Percentiles rank a stretch among this genome's conserved stretches.
Evolutionary conservation across 2,797 vertebrate species (phyloP).

Genomic region (Pelodytes ibericus): DNA sequence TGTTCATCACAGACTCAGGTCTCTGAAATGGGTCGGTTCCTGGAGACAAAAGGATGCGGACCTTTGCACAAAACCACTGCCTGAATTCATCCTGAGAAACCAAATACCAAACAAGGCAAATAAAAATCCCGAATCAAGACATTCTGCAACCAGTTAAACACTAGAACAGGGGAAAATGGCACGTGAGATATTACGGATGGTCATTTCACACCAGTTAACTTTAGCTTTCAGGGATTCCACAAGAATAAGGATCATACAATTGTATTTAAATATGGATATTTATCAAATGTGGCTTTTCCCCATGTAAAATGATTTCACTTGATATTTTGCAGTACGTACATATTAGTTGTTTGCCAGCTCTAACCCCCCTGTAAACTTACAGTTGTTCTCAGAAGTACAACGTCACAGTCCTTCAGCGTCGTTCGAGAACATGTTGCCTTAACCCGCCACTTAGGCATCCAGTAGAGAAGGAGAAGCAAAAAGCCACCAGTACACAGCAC

Average conservation of each 20-base stretch:
- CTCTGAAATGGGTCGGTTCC: conserved; percentile 80
- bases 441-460: conserved; percentile 98
- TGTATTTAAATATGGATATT: too few species aligned
- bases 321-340: too few species aligned
- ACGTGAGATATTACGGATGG: background rate
- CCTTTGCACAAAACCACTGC: conserved; percentile 92
- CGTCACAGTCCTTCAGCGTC: conserved; percentile 81
- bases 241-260: too few species aligned
- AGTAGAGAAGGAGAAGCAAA: conserved; percentile 95
- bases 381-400: conserved; percentile 91
- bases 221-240: too few species aligned
- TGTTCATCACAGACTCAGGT: conserved; percentile 77
- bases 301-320: too few species aligned
- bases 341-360: too few species aligned
- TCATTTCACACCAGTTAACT: too few species aligned
- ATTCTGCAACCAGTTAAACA: background rate
- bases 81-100: conserved; percentile 89
- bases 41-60: conserved; percentile 84
- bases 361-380: conserved; percentile 69
- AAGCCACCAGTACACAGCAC: conserved; percentile 91
- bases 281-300: too few species aligned
- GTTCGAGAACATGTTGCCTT: conserved; percentile 87
- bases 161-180: background rate
- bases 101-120: too few species aligned
- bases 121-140: too few species aligned